Evolutionary conservation across 2,113 vertebrate species (phyloP).

Genomic region (Ellobius talpinus): DNA sequence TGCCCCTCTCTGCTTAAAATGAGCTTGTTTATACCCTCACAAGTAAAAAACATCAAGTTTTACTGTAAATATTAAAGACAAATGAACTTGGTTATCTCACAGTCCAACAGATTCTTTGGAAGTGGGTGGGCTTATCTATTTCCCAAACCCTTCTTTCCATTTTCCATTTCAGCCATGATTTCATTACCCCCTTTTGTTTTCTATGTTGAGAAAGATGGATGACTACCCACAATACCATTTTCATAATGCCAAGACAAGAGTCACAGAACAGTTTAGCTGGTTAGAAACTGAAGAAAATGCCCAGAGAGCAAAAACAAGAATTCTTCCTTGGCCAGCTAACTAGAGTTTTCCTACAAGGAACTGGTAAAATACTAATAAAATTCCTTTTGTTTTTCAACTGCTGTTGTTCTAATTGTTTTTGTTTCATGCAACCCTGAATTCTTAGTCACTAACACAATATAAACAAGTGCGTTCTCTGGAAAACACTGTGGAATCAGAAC

Average conservation of each 20-base stretch:
- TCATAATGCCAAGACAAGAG: not conserved
- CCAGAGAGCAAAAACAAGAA: constrained; percentile 4
- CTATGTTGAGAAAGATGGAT: not conserved
- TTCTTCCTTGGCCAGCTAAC: not conserved
- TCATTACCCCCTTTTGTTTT: not conserved
- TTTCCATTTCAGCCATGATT: not conserved
- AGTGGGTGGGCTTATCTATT: not conserved
- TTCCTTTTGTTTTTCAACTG: not conserved
- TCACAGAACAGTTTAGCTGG: not conserved
- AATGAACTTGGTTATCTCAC: not conserved
- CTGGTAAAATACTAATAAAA: not conserved
- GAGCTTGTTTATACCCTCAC: not conserved
- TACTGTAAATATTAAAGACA: not conserved
- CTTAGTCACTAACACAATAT: constrained; percentile 38
- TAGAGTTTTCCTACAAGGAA: not conserved
- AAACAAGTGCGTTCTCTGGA: not conserved
- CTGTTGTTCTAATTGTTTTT: constrained; percentile 44
- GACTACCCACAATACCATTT: not conserved
- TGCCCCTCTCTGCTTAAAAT: not conserved
- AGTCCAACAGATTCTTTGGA: not conserved
- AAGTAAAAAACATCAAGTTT: not conserved
- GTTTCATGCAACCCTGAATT: constrained; percentile 31
- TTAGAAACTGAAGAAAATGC: constrained; percentile 48
- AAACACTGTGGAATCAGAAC: not conserved
- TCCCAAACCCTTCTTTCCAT: not conserved